Base-by-base conservation (phyloP, 2,888 invertebrate species). In the Andrena trimmerana region DNA sequence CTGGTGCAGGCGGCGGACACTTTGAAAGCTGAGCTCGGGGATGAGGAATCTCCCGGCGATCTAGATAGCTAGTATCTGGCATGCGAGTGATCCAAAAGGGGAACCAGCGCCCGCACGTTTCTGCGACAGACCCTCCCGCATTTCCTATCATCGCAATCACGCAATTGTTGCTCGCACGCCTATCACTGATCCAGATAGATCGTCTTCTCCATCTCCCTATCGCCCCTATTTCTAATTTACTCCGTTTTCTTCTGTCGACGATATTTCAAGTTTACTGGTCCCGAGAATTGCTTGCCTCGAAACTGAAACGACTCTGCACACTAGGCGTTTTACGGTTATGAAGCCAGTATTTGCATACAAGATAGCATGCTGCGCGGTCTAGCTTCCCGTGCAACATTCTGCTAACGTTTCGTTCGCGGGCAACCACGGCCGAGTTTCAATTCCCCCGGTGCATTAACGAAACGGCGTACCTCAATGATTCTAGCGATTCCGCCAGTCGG, bases 251-350 rank as follows among this genome's bases (percentile, higher is more conserved):
- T 20, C 8, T 27, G 27, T 33, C 27, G 42, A 31, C 7, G 42
- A 2, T 50, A 59, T 20, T 60, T 50, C 33, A 68, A 67, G 33
- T 74, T 67, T 67, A 13, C 52, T n/a, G 6, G 6, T 13, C 20
- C 13, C 7, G 54, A 2, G 4, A 20, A 5, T 33, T 67, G 33
- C 60, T 60, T 31, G 20, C 31, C 10, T n/a, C 10, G 65, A 27
- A 60, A 67, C 27, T 59, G 73, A 31, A 50, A 50, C 50, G 29
- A 57, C 33, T 48, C 27, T 33, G 78, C 36, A 10, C 31, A 13
- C 27, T 36, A n/a, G 50, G 20, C 72, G 72, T 76, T 81, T 83
- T 73, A 81, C 83, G 71, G 59, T 73, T 83, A 83, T 42, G 77
- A 77, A 60, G 20, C 66, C 29, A 36, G 69, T 59, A 83, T 83